phyloP scores from a whole-genome alignment of 2,888 invertebrate genomes.

The Cephus rjabovi region DNA sequence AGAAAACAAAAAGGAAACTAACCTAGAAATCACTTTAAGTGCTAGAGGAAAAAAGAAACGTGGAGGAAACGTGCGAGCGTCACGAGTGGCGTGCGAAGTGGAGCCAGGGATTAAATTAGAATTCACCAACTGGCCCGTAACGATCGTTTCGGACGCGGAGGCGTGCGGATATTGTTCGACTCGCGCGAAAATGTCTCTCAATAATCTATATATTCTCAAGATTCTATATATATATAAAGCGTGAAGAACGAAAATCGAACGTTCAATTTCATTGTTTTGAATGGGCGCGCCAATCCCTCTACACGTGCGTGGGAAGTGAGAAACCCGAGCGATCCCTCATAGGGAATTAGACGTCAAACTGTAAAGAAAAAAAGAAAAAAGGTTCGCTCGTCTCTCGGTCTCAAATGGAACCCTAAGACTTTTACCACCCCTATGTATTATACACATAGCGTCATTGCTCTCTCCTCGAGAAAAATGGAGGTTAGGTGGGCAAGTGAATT shows the following conservation, averaged over 20 bases:
- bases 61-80: background rate
- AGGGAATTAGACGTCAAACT: background rate
- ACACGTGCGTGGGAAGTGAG: background rate
- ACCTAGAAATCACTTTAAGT: background rate
- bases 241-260: background rate
- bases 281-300: background rate
- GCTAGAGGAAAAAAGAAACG: background rate
- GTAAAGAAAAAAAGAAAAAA: background rate
- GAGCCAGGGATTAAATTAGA: background rate
- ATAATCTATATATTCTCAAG: background rate
- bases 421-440: background rate
- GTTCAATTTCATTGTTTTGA: background rate
- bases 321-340: background rate
- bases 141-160: background rate
- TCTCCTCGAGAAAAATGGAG: background rate
- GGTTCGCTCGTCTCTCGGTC: background rate
- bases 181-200: background rate
- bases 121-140: background rate
- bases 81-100: background rate
- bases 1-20: background rate
- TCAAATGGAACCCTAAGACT: background rate
- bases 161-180: background rate
- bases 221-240: background rate
- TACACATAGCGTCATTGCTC: background rate
- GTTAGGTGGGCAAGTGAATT: slow-evolving; percentile 22